These are phyloP conservation scores for Epinephelus malabaricus DNA, from an alignment of 2,797 vertebrate species.

Conservation along the genomic window DNA sequence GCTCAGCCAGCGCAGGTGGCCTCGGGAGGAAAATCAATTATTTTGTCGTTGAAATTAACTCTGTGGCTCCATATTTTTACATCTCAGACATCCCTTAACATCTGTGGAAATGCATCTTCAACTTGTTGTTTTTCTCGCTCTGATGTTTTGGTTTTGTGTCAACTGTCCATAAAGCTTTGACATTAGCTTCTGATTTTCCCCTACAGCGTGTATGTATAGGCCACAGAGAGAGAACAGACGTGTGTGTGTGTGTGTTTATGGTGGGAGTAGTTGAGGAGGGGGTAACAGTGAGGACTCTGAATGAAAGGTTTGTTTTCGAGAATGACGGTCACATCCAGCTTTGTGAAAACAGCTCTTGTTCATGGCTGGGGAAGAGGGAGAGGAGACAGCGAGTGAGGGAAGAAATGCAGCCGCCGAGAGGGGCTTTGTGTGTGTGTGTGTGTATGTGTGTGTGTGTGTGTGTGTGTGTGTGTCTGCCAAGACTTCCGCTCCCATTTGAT, in stretches of 20 bases:
- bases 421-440: conserved; percentile 28
- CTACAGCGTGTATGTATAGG: conserved; percentile 20
- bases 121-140: not conserved
- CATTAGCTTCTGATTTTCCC: conserved; percentile 35
- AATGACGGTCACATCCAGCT: conserved; percentile 78
- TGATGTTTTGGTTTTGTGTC: conserved; percentile 13
- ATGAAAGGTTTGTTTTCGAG: conserved; percentile 84
- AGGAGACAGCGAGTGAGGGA: conserved; percentile 63
- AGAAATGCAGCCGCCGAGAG: conserved; percentile 60
- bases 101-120: conserved; percentile 26
- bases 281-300: conserved; percentile 64
- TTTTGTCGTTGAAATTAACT: conserved; percentile 28
- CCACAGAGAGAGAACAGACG: conserved; percentile 49
- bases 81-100: not conserved
- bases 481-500: conserved; percentile 80
- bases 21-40: conserved; percentile 46
- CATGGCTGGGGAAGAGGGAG: conserved; percentile 56
- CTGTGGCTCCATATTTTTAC: conserved; percentile 15
- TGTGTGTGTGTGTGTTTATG: conserved; percentile 56
- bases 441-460: conserved; percentile 42
- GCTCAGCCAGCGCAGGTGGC: conserved; percentile 45
- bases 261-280: conserved; percentile 60
- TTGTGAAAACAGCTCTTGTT: conserved; percentile 86
- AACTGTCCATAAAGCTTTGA: conserved; percentile 25
- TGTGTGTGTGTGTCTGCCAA: conserved; percentile 59